Evolutionary conservation across 2,797 vertebrate species (phyloP), one percentile per base, ranked within the genome.

Genomic region (Microchirus variegatus): DNA sequence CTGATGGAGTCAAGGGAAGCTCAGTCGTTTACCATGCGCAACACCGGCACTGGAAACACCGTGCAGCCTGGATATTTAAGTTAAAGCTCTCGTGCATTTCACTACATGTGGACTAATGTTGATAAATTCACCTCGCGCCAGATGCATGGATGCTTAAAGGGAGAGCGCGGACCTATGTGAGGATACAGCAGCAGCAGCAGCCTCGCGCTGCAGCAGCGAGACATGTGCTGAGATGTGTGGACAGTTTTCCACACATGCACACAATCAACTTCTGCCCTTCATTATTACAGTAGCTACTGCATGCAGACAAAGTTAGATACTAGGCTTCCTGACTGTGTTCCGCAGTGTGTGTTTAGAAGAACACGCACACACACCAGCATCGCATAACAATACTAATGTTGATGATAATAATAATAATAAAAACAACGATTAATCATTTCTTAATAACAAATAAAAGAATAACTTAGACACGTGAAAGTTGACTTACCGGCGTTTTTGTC

Each of bases 401-500:
- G 8, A 38, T 38, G 2, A 38, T 38, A 4, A 38, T 38, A 4
- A 38, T 16, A n/a, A 4, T 17, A 8, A 4, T 40, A 40, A 40
- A 4, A 52, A 17, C 15, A 40, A 5, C 17, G 15, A 16, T 1
- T 4, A 31, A 31, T 31, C 31, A 31, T 31, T 31, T 31, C 5
- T 1, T 31, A 7, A 31, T 31, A 49, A n/a, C 10, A 2, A 22
- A 67, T 12, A 17, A 37, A 42, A 40, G 13, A 47, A 45, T 31
- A 31, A 31, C 31, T 31, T 14, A 57, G 63, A 37, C 65, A 70
- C 53, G 53, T 67, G 69, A 47, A 71, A 48, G 63, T 81, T 82
- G 53, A 53, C 86, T 90, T 87, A 92, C 90, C 90, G 71, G 87
- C 86, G 75, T 87, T 79, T 90, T 92, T 92, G 63, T 90, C 90